Percentiles rank a stretch among this genome's conserved stretches.
Evolutionary conservation across 2,797 vertebrate genomes (phyloP).

Genomic region (Protosalanx chinensis): DNA sequence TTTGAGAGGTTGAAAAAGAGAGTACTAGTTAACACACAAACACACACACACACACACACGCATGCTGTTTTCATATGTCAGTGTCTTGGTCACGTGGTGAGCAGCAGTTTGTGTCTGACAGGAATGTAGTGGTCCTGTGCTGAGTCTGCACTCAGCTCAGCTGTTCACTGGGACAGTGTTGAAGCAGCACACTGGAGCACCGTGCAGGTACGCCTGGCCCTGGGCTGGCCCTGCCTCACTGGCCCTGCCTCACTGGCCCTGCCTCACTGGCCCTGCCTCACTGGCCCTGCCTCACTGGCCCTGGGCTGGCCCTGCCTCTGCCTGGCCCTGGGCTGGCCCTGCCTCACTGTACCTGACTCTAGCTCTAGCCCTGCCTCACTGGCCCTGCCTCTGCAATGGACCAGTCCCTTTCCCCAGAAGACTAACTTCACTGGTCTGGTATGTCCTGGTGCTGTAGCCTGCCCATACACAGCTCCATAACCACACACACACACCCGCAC

Average conservation of each 20-base stretch:
- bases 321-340: neutral
- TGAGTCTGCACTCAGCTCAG: constrained; percentile 12
- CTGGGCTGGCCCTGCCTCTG: no score
- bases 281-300: no score
- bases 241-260: no score
- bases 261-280: no score
- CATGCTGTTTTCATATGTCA: neutral
- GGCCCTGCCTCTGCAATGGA: no score
- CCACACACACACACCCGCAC: neutral
- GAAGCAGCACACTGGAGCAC: neutral
- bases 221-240: neutral
- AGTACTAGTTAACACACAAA: neutral
- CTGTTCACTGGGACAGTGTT: constrained; percentile 7
- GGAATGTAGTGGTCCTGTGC: constrained; percentile 18
- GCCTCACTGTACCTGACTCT: no score
- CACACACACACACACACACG: neutral
- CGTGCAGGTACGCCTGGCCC: neutral
- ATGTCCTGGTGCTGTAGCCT: neutral
- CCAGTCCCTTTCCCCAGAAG: neutral
- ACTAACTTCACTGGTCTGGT: neutral
- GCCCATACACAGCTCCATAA: constrained; percentile 29
- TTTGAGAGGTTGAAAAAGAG: neutral
- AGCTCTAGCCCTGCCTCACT: no score
- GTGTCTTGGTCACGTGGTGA: neutral
- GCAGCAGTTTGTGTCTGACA: constrained; percentile 1